Percentiles rank a stretch among this genome's conserved stretches.
These are phyloP conservation scores for Listronotus bonariensis DNA, from an alignment of 1,140 invertebrate genomes.

Conservation along the genomic window DNA sequence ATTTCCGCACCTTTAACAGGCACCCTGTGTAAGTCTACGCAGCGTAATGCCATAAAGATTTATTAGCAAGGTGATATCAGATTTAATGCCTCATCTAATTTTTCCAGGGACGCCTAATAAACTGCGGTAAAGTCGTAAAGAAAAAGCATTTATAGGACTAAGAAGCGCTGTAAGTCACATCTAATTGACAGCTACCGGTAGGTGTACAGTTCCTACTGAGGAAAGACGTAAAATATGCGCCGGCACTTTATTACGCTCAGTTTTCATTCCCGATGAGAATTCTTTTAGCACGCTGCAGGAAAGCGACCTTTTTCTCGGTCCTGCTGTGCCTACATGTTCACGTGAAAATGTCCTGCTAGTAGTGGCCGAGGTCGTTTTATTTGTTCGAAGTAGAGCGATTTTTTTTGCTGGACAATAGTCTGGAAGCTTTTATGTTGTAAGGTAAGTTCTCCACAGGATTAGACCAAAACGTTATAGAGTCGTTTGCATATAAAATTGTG, in stretches of 20 bases:
- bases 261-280: conserved; percentile 52
- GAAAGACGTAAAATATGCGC: conserved; percentile 49
- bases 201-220: conserved; percentile 48
- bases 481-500: too few relatives aligned
- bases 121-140: conserved; percentile 27
- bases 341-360: conserved; percentile 37
- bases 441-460: too few relatives aligned
- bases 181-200: conserved; percentile 54
- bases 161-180: conserved; percentile 50
- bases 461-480: too few relatives aligned
- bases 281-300: conserved; percentile 47
- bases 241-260: conserved; percentile 54
- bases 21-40: too few relatives aligned
- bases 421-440: too few relatives aligned
- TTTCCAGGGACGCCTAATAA: conserved; percentile 26
- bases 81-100: conserved; percentile 34
- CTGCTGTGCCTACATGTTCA: conserved; percentile 36
- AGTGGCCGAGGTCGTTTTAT: conserved; percentile 23
- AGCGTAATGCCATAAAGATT: too few relatives aligned
- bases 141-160: conserved; percentile 28
- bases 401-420: too few relatives aligned
- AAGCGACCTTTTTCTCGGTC: conserved; percentile 34
- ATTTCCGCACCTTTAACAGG: too few relatives aligned
- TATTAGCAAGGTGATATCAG: conserved; percentile 25
- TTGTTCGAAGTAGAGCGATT: too few relatives aligned